A percentile compares a stretch with the other conserved stretches of the same genome.
phyloP scores from a whole-genome alignment of 2,797 vertebrate genomes.

The Dipus sagitta region DNA sequence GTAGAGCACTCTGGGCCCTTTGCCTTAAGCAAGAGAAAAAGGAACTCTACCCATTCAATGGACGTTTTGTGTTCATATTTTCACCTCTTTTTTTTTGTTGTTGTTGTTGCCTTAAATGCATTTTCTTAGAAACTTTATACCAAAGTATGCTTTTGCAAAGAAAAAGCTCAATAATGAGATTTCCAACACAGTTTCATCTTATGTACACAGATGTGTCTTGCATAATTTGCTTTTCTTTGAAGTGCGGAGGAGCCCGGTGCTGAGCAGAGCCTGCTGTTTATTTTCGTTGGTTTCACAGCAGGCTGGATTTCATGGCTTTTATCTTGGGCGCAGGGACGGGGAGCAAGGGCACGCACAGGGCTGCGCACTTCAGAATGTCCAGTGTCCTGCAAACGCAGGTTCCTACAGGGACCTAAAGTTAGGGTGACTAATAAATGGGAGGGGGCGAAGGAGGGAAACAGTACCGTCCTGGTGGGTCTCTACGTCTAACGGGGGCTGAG shows the following conservation, averaged over 20 bases:
- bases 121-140: background rate
- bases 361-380: too few species aligned
- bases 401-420: background rate
- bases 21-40: background rate
- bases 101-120: background rate
- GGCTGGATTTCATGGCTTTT: background rate
- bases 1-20: background rate
- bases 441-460: background rate
- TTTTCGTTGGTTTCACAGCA: slow-evolving; percentile 14
- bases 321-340: background rate
- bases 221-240: slow-evolving; percentile 13
- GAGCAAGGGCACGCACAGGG: background rate
- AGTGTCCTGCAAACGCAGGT: background rate
- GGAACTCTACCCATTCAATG: background rate
- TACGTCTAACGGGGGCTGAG: too few species aligned
- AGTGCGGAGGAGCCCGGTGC: background rate
- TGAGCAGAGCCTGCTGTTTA: background rate
- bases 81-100: background rate
- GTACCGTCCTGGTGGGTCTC: background rate
- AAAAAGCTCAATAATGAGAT: background rate
- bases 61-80: background rate
- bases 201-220: background rate
- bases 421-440: background rate
- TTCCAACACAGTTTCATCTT: slow-evolving; percentile 1
- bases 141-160: background rate